Evolutionary conservation across 2,888 invertebrate species (phyloP).

Genomic region (Noctuana brunneofusca): DNA sequence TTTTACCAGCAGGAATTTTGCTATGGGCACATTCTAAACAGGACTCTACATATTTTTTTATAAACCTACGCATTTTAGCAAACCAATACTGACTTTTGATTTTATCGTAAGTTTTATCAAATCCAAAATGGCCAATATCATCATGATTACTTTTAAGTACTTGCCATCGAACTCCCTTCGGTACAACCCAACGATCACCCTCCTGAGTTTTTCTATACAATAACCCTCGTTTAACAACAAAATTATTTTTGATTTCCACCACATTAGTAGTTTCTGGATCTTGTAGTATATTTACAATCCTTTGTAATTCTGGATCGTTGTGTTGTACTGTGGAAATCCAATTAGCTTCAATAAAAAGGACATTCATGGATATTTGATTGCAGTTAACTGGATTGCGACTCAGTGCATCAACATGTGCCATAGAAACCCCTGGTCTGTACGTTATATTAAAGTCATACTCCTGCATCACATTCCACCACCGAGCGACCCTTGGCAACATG

Average conservation of each 20-base stretch:
- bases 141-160: slow-evolving; percentile 17
- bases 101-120: slow-evolving; percentile 16
- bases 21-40: slow-evolving; percentile 16
- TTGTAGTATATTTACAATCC: slow-evolving; percentile 13
- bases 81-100: slow-evolving; percentile 32
- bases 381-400: slow-evolving; percentile 35
- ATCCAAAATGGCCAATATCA: slow-evolving; percentile 14
- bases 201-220: slow-evolving; percentile 31
- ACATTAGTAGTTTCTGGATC: slow-evolving; percentile 16
- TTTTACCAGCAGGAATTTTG: slow-evolving; percentile 11
- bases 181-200: slow-evolving; percentile 17
- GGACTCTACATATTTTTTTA: slow-evolving; percentile 34
- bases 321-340: slow-evolving; percentile 23
- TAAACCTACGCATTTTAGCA: slow-evolving; percentile 30
- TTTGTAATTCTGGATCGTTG: slow-evolving; percentile 21
- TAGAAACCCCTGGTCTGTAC: slow-evolving; percentile 37
- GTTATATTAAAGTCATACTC: slow-evolving; percentile 34
- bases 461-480: slow-evolving; percentile 40
- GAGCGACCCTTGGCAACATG: slow-evolving; percentile 37
- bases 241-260: slow-evolving; percentile 17
- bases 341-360: slow-evolving; percentile 14
- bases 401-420: slow-evolving; percentile 39
- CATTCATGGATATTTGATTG: background rate
- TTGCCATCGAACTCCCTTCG: slow-evolving; percentile 19
- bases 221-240: slow-evolving; percentile 16